Percentiles rank a stretch among this genome's conserved stretches.
Evolutionary conservation across 2,888 invertebrate species (phyloP).

Genomic region (Tortricodes alternella): DNA sequence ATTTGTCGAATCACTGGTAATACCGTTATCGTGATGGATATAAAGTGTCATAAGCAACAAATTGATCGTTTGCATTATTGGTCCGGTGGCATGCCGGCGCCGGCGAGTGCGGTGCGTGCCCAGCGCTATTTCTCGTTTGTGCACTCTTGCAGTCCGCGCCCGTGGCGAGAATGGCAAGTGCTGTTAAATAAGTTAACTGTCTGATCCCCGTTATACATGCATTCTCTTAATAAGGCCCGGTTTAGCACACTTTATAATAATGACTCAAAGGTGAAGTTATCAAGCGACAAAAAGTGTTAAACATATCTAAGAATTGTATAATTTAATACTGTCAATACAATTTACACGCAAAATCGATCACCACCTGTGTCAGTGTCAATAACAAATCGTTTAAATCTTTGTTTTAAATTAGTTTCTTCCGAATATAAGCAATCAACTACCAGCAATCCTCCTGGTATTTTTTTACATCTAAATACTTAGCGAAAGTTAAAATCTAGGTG

Average conservation of each 20-base stretch:
- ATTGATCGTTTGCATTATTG: constrained; percentile 41
- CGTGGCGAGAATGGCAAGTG: constrained; percentile 42
- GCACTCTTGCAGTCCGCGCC: no score
- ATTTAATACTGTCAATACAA: no score
- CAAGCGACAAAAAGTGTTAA: neutral
- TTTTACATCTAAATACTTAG: constrained; percentile 5
- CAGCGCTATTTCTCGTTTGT: constrained; percentile 62
- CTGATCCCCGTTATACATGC: constrained; percentile 51
- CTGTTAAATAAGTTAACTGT: constrained; percentile 57
- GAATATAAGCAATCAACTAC: no score
- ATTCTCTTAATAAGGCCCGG: constrained; percentile 26
- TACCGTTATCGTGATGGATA: constrained; percentile 26
- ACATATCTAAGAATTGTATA: neutral
- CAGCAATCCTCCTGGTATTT: neutral
- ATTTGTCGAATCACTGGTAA: neutral
- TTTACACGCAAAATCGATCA: no score
- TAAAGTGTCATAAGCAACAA: constrained; percentile 32
- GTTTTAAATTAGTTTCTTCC: no score
- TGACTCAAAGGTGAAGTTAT: neutral
- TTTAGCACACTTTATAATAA: constrained; percentile 6
- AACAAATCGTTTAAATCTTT: no score
- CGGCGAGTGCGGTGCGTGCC: constrained; percentile 36
- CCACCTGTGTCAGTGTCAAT: no score
- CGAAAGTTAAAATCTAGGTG: constrained; percentile 51
- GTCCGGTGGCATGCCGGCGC: constrained; percentile 3